Conservation (phyloP, 2,113 vertebrate genomes). For the Redunca redunca region DNA sequence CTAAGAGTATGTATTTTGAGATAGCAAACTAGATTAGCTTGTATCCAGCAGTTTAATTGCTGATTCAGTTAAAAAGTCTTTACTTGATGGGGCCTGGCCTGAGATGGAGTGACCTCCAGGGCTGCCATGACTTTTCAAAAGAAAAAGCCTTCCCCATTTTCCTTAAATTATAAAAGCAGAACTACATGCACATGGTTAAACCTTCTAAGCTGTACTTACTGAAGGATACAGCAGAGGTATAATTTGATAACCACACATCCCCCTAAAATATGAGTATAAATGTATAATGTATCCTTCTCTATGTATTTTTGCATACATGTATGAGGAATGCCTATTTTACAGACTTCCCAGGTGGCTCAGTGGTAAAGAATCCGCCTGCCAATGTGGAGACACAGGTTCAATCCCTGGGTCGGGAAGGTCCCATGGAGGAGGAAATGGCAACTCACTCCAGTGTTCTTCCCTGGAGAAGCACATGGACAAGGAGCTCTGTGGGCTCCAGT, state of each 20-base stretch:
- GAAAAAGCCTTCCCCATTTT: neutral
- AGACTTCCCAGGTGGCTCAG: neutral
- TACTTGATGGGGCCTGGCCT: neutral
- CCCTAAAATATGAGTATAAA: neutral
- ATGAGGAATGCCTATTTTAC: neutral
- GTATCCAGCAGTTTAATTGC: conserved; percentile 42
- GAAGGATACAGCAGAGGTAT: neutral
- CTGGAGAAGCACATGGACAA: neutral
- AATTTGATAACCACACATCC: neutral
- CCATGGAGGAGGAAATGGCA: neutral
- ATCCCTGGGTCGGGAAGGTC: neutral
- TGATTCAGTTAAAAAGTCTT: conserved; percentile 54
- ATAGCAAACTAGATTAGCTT: conserved; percentile 56
- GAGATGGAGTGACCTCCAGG: neutral
- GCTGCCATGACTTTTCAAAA: neutral
- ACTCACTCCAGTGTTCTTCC: neutral
- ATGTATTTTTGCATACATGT: neutral
- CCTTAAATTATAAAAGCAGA: conserved; percentile 42
- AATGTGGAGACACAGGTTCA: neutral
- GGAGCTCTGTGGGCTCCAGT: neutral
- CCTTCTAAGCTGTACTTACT: neutral
- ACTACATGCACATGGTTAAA: neutral
- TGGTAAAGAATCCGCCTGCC: neutral
- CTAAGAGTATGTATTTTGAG: conserved; percentile 51
- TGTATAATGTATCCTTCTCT: neutral